These are phyloP conservation scores for Amazona finschi DNA, from an alignment of 2,797 vertebrate species.

Conservation along the genomic window DNA sequence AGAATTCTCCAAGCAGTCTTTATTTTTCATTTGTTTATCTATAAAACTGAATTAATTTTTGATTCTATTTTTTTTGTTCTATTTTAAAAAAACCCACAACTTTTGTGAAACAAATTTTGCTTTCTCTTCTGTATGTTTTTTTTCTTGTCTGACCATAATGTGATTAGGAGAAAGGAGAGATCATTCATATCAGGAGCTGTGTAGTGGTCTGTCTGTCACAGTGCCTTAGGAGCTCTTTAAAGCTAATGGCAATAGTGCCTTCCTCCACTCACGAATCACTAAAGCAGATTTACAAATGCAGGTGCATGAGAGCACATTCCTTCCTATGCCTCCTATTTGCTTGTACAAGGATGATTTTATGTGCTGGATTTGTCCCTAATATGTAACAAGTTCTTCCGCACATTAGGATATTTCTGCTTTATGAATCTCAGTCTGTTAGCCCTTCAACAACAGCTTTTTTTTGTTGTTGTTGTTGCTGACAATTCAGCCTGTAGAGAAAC, in stretches of 20 bases:
- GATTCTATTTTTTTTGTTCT: neutral
- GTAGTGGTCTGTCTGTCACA: neutral
- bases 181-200: neutral
- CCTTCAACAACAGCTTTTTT: accelerated
- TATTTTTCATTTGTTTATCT: neutral
- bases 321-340: neutral
- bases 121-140: neutral
- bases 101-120: neutral
- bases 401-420: neutral
- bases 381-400: neutral
- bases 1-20: neutral
- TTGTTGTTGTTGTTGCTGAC: neutral
- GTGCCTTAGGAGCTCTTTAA: neutral
- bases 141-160: neutral
- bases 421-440: neutral
- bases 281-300: neutral
- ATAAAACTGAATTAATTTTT: neutral
- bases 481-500: neutral
- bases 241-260: neutral
- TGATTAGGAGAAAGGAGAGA: neutral
- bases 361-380: neutral
- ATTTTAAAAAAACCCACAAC: neutral
- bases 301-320: neutral
- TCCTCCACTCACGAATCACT: neutral
- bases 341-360: neutral